Evolutionary conservation across 2,113 vertebrate species (phyloP), one percentile per base, ranked within the genome.

Genomic region (Phainopepla nitens): DNA sequence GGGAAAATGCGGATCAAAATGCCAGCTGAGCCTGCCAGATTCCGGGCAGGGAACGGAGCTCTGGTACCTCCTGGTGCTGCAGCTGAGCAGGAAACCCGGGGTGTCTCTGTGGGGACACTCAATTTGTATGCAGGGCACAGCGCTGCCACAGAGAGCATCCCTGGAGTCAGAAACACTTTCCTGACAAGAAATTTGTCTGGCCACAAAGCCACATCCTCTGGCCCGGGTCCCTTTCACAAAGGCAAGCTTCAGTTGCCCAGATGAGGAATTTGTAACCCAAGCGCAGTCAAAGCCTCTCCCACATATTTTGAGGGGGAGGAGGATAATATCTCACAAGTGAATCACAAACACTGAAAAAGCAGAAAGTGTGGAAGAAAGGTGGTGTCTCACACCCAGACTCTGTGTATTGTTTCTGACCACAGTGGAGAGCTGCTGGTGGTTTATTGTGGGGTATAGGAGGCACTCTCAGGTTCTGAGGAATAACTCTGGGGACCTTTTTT

Each of bases 21-120:
- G 29, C 19, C n/a, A 35, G 44, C 20, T 2, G 15, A 64, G n/a
- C 82, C 0, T 1, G 39, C n/a, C 54, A 36, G 71, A 68, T 47
- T 3, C 22, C 0, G 0, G 66, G 7, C 41, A 24, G 57, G 16
- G 66, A 65, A 16, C 0, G 2, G 61, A 75, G n/a, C 49, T 71
- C 19, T 0, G 1, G 42, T 35, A 33, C 35, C 45, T 61, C 24
- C 49, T 23, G 25, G 20, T 25, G 47, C 56, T 49, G 42, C 33
- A 64, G 45, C 36, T 41, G 35, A 57, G 29, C 42, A 42, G 57
- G 41, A 53, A 29, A 68, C 39, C 14, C 61, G 18, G 61, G 16
- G 11, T 39, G 16, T 56, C 35, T 71, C 77, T 75, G 51, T n/a
- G 73, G n/a, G 61, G 45, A 41, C 36, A 28, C 10, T 45, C n/a